phyloP scores from a whole-genome alignment of 1,140 invertebrate genomes.

The Paracyclopina nana region DNA sequence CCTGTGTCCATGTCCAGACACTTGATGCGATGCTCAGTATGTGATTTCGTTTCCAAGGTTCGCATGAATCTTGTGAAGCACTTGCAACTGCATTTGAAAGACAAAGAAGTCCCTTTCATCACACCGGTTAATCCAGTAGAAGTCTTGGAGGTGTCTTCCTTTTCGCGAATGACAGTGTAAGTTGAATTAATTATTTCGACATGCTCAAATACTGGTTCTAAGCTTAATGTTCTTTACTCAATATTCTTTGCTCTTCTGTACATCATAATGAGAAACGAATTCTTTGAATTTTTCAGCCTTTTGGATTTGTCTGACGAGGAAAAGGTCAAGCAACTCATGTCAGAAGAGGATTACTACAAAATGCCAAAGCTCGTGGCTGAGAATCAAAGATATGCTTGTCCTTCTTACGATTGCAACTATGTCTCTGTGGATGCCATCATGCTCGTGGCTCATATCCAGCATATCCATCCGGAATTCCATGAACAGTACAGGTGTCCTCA shows the following conservation, averaged over 20 bases:
- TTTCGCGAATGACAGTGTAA: background rate
- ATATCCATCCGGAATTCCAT: background rate
- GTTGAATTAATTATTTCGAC: too few species aligned
- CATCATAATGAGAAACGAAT: too few species aligned
- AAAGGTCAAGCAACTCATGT: background rate
- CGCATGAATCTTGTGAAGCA: slow-evolving; percentile 11
- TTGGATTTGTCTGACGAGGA: slow-evolving; percentile 2
- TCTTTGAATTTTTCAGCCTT: too few species aligned
- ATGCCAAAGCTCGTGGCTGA: slow-evolving; percentile 12
- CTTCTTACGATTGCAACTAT: slow-evolving; percentile 7
- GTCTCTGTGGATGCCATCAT: slow-evolving; percentile 13
- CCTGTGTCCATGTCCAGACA: background rate
- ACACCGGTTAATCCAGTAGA: slow-evolving; percentile 6
- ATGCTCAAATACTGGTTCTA: too few species aligned
- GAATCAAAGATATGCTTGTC: slow-evolving; percentile 6
- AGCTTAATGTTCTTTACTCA: too few species aligned
- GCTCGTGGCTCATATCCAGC: slow-evolving; percentile 12
- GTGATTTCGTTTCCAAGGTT: slow-evolving; percentile 10
- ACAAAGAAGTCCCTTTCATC: background rate
- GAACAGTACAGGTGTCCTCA: slow-evolving; percentile 10
- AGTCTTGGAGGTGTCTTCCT: background rate
- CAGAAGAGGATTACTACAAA: background rate
- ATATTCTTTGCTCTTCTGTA: too few species aligned
- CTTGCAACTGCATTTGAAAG: slow-evolving; percentile 2
- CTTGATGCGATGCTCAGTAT: background rate